A percentile compares a stretch with the other conserved stretches of the same genome.
Evolutionary conservation across 2,113 vertebrate species (phyloP).

Genomic region (Thermophis baileyi): DNA sequence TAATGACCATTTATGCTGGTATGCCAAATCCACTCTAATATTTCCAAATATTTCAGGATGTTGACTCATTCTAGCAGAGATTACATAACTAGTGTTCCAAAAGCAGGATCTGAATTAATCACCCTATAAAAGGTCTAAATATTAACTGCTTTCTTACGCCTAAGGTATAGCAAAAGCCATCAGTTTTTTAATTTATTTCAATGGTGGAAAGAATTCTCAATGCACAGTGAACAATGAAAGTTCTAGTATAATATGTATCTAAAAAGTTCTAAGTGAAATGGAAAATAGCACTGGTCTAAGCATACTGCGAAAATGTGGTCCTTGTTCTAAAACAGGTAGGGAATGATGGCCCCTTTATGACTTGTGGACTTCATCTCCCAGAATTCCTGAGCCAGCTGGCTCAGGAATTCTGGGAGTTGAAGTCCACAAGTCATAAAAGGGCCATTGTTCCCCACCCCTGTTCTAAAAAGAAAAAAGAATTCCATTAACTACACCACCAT

Average conservation of each 20-base stretch:
- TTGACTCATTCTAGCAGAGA: slow-evolving; percentile 2
- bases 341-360: not conserved
- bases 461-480: not conserved
- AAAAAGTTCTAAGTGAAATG: not conserved
- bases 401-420: not conserved
- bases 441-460: not conserved
- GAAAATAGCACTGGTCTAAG: not conserved
- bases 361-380: not conserved
- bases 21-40: not conserved
- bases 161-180: not conserved
- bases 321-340: not conserved
- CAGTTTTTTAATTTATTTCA: not conserved
- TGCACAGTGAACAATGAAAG: not conserved
- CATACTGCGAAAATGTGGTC: not conserved
- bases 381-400: not conserved
- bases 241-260: not conserved
- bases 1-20: not conserved
- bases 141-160: not conserved
- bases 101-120: not conserved
- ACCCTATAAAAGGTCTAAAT: not conserved
- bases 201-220: not conserved
- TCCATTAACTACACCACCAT: not conserved
- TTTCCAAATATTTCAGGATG: not conserved
- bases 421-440: not conserved
- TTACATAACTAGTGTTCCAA: slow-evolving; percentile 1